A percentile compares a stretch with the other conserved stretches of the same genome.
phyloP scores from a whole-genome alignment of 2,888 invertebrate species.

The Platycheirus rosarum region DNA sequence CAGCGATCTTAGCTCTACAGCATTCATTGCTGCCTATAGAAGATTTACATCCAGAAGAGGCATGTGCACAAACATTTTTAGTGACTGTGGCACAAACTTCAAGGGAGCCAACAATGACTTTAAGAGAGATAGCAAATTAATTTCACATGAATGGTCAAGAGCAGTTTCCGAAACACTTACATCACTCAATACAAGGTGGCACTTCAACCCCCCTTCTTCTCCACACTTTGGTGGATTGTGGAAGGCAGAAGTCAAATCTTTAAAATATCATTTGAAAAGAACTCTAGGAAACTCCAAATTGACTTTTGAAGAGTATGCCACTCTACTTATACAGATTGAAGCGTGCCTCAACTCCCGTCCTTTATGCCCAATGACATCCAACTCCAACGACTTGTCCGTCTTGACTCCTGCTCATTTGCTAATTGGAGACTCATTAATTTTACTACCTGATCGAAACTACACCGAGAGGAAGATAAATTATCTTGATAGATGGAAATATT shows the following conservation, averaged over 20 bases:
- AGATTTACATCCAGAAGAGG: too few species aligned
- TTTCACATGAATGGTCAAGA: background rate
- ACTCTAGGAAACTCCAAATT: background rate
- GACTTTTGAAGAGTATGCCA: too few species aligned
- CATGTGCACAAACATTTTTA: conserved; percentile 14
- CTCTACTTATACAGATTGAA: conserved; percentile 28
- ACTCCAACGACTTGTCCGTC: conserved; percentile 10
- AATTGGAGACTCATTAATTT: background rate
- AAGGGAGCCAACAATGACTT: conserved; percentile 27
- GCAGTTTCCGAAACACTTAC: background rate
- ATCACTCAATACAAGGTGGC: conserved; percentile 28
- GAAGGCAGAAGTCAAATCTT: conserved; percentile 40
- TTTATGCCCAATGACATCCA: conserved; percentile 10
- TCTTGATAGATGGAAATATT: too few species aligned
- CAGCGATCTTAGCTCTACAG: background rate
- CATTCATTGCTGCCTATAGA: conserved; percentile 7
- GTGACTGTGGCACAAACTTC: conserved; percentile 33
- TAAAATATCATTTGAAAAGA: conserved; percentile 47
- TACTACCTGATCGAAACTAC: background rate
- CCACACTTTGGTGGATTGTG: conserved; percentile 44
- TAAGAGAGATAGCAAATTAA: conserved; percentile 6
- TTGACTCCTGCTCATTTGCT: conserved; percentile 19
- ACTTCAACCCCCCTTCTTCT: conserved; percentile 31
- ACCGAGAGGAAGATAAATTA: background rate
- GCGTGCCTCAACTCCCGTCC: conserved; percentile 22